Percentiles rank a stretch among this genome's conserved stretches.
These are phyloP conservation scores for Apodemia mormo DNA, from an alignment of 2,888 invertebrate genomes.

Conservation along the genomic window DNA sequence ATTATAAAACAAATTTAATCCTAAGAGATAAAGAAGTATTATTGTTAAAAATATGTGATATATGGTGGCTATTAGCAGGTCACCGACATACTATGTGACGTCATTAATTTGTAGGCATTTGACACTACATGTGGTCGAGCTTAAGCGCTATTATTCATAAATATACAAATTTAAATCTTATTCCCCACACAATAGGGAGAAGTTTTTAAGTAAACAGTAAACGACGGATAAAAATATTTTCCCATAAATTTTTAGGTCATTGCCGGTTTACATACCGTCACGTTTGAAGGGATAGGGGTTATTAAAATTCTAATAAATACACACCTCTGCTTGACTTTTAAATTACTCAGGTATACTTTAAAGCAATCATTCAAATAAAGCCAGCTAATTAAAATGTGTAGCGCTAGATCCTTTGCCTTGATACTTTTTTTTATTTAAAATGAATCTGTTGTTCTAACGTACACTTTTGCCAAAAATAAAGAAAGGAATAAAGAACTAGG, in stretches of 20 bases:
- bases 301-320: constrained; percentile 62
- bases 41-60: constrained; percentile 24
- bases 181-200: constrained; percentile 39
- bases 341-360: constrained; percentile 13
- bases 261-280: constrained; percentile 62
- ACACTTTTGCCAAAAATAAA: no score
- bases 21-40: constrained; percentile 9
- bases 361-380: constrained; percentile 11
- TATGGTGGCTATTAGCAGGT: constrained; percentile 38
- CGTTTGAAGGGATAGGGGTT: constrained; percentile 66
- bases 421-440: no score
- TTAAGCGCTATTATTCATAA: constrained; percentile 33
- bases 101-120: constrained; percentile 59
- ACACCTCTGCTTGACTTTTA: constrained; percentile 52
- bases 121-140: constrained; percentile 48
- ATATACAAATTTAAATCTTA: constrained; percentile 43
- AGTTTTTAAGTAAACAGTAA: constrained; percentile 31
- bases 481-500: no score
- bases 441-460: no score
- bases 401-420: not conserved
- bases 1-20: not conserved
- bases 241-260: constrained; percentile 72
- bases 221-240: constrained; percentile 53
- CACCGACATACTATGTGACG: constrained; percentile 53
- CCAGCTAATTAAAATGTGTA: not conserved